Percentiles rank a stretch among this genome's conserved stretches.
phyloP scores from a whole-genome alignment of 2,888 invertebrate genomes.

The Blastobasis adustella region DNA sequence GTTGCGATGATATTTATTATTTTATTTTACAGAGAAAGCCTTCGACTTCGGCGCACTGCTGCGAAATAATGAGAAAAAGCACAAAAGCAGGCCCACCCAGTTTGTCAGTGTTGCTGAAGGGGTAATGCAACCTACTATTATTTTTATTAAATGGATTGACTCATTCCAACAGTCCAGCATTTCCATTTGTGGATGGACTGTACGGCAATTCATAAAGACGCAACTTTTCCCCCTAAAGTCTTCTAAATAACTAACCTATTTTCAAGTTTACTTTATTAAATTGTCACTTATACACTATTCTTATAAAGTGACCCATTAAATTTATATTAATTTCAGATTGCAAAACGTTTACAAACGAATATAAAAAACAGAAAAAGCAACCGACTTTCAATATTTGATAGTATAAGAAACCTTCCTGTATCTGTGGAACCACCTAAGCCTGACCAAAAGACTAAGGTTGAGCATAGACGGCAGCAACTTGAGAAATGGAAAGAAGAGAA shows the following conservation, averaged over 20 bases:
- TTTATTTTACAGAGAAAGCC: slow-evolving; percentile 42
- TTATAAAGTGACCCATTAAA: background rate
- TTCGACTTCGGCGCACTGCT: slow-evolving; percentile 49
- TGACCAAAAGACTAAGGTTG: slow-evolving; percentile 29
- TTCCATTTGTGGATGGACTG: too few species aligned
- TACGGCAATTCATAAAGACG: too few species aligned
- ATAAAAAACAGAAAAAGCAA: slow-evolving; percentile 40
- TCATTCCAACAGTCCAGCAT: background rate
- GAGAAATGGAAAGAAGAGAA: slow-evolving; percentile 63
- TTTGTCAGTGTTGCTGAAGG: slow-evolving; percentile 50
- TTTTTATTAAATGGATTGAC: slow-evolving; percentile 4
- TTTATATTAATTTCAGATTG: slow-evolving; percentile 30
- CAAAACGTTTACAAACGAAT: slow-evolving; percentile 39
- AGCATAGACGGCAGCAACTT: slow-evolving; percentile 45
- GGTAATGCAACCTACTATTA: slow-evolving; percentile 27
- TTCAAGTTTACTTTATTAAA: too few species aligned
- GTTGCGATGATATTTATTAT: background rate
- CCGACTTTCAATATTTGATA: slow-evolving; percentile 45
- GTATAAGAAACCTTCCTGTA: slow-evolving; percentile 36
- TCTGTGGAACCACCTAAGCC: slow-evolving; percentile 21
- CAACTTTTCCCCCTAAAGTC: too few species aligned
- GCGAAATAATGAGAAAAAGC: slow-evolving; percentile 45
- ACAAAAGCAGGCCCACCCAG: slow-evolving; percentile 50
- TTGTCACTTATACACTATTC: too few species aligned
- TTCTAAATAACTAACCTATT: too few species aligned